Evolutionary conservation across 2,888 invertebrate genomes (phyloP).

Genomic region (Mycalesis mineus): DNA sequence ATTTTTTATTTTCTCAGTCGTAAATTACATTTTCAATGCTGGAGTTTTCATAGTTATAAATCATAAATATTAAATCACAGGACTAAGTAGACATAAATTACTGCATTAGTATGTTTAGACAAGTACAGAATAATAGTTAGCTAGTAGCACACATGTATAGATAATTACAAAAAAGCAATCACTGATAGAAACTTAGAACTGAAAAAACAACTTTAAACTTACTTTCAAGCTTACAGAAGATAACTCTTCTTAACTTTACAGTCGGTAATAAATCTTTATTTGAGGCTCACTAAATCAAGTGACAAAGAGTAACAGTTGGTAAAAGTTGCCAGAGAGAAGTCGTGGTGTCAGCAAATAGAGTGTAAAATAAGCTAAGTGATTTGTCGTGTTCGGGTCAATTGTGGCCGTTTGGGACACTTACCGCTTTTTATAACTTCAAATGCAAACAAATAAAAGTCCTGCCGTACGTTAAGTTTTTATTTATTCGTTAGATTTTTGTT

Average conservation of each 20-base stretch:
- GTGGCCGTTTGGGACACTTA: slow-evolving; percentile 28
- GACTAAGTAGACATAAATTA: too few species aligned
- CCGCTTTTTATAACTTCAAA: background rate
- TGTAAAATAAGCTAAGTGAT: slow-evolving; percentile 62
- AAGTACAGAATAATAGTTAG: too few species aligned
- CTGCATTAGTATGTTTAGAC: too few species aligned
- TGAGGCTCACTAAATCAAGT: slow-evolving; percentile 3
- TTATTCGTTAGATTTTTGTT: background rate
- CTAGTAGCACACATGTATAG: too few species aligned
- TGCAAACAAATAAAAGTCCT: background rate
- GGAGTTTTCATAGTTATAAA: too few species aligned
- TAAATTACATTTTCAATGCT: too few species aligned
- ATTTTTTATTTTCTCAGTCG: too few species aligned
- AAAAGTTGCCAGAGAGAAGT: slow-evolving; percentile 15
- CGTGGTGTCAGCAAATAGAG: slow-evolving; percentile 37
- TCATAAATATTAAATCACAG: too few species aligned
- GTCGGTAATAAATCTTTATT: slow-evolving; percentile 9
- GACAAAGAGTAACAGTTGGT: slow-evolving; percentile 1
- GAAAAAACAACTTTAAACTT: background rate
- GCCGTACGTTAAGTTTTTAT: too few species aligned
- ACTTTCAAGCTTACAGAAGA: background rate
- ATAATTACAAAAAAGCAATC: too few species aligned
- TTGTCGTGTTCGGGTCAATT: slow-evolving; percentile 70
- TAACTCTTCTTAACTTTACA: background rate
- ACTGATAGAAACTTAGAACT: too few species aligned